Base-by-base conservation (phyloP, 2,888 invertebrate genomes). In the Branchellion lobata region DNA sequence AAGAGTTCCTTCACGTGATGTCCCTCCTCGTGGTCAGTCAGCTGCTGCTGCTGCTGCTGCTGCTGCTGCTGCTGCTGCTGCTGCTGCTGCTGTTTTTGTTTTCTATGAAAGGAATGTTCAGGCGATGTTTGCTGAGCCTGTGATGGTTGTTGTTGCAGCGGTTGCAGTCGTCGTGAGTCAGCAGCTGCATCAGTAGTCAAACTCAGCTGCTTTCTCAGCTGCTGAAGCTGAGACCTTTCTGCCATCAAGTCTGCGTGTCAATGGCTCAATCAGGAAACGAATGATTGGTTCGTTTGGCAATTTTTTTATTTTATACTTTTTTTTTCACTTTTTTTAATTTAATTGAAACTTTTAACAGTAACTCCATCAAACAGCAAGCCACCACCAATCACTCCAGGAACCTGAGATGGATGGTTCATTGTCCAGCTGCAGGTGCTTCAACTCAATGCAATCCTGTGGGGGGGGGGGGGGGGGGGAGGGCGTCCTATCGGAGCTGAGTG, bases 31-130 rank as follows among this genome's bases (percentile, higher is more conserved):
- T 51, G 14, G 51, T 51, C 21, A 18, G 11, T 51, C 14, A 3
- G 65, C 29, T 11, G 65, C 21, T 65, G 65, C 3, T 5, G 5
- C 65, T 65, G 5, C n/a, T 65, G 3, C 29, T 65, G 8, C n/a
- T 65, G 65, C n/a, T 5, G 65, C n/a, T 65, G 5, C 8, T 29
- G 65, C 21, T 65, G 65, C 8, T 5, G 65, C 21, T 65, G 65
- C 21, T 65, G 65, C n/a, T 65, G 65, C 5, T 65, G 65, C n/a
- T 65, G 65, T 65, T 65, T n/a, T 65, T 65, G 65, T 65, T 27
- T 5, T 65, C 5, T 5, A 11, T 65, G 65, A 65, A 27, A n/a
- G 5, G 3, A 5, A 11, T 65, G 29, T 27, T 65, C 8, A 11
- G n/a, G 65, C 14, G 11, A 11, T 11, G 51, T 18, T 40, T 40